These are phyloP conservation scores for Gallinago stenura DNA, from an alignment of 2,797 vertebrate genomes.

Conservation along the genomic window DNA sequence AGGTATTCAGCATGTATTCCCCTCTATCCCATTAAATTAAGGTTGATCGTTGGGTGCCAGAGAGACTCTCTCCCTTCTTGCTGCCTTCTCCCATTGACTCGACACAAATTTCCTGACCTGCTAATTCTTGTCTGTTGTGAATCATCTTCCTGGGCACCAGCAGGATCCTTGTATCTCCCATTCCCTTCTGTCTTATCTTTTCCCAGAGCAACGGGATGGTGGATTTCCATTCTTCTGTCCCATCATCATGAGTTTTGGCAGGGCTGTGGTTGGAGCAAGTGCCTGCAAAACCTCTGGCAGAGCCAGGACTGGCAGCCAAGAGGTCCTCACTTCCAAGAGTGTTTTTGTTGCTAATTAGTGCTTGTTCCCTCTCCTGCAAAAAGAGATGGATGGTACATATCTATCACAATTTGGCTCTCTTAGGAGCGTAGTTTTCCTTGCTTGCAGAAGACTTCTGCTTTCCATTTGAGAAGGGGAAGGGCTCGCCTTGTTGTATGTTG, in stretches of 20 bases:
- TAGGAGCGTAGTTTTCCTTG: background rate
- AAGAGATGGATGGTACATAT: background rate
- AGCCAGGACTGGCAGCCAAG: conserved; percentile 10
- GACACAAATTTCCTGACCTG: background rate
- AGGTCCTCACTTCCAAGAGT: background rate
- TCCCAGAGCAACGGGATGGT: background rate
- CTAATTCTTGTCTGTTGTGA: background rate
- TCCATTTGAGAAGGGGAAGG: background rate
- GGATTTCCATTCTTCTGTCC: background rate
- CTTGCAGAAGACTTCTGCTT: background rate
- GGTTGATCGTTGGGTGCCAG: background rate
- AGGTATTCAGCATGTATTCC: background rate
- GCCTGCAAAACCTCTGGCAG: background rate
- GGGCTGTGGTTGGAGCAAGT: background rate
- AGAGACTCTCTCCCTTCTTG: background rate
- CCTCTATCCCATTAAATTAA: background rate
- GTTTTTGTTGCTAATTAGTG: background rate
- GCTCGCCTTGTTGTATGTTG: background rate
- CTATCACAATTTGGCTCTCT: background rate
- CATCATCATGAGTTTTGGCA: background rate
- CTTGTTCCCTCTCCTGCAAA: background rate
- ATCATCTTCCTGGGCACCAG: background rate
- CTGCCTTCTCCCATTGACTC: background rate
- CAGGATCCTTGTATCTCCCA: background rate
- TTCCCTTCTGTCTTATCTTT: background rate